phyloP scores from a whole-genome alignment of 2,888 invertebrate genomes.

The Cyaniris semiargus region DNA sequence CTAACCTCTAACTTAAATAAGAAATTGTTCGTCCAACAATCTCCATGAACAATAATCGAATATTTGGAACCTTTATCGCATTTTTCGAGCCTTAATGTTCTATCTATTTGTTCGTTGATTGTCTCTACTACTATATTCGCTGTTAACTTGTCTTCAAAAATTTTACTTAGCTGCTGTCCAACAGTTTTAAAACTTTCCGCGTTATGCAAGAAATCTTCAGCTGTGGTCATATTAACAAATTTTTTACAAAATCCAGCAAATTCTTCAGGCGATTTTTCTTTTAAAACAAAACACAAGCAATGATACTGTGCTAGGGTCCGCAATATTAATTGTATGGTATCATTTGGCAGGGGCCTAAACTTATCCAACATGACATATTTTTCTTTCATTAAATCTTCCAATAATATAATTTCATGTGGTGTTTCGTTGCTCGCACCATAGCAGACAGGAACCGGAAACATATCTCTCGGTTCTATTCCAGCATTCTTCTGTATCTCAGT shows the following conservation, averaged over 20 bases:
- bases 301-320: slow-evolving; percentile 44
- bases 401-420: slow-evolving; percentile 51
- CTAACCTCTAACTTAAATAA: slow-evolving; percentile 51
- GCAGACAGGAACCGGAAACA: slow-evolving; percentile 49
- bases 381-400: slow-evolving; percentile 53
- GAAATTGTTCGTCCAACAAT: slow-evolving; percentile 59
- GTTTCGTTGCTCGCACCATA: slow-evolving; percentile 49
- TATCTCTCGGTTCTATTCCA: slow-evolving; percentile 48
- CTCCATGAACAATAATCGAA: slow-evolving; percentile 53
- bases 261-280: slow-evolving; percentile 38
- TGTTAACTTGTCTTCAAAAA: slow-evolving; percentile 46
- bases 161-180: neutral
- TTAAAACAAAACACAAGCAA: slow-evolving; percentile 54
- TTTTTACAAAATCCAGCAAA: slow-evolving; percentile 26
- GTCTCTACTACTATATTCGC: slow-evolving; percentile 43
- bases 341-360: slow-evolving; percentile 47
- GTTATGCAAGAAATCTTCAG: neutral
- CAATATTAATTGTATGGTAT: slow-evolving; percentile 48
- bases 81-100: slow-evolving; percentile 38
- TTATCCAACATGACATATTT: slow-evolving; percentile 52
- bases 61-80: slow-evolving; percentile 45
- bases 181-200: slow-evolving; percentile 14
- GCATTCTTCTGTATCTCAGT: slow-evolving; percentile 49
- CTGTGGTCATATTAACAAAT: slow-evolving; percentile 3
- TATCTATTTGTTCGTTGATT: slow-evolving; percentile 33